Conservation (phyloP, 2,888 invertebrate species). For the Andricus quercusramuli region DNA sequence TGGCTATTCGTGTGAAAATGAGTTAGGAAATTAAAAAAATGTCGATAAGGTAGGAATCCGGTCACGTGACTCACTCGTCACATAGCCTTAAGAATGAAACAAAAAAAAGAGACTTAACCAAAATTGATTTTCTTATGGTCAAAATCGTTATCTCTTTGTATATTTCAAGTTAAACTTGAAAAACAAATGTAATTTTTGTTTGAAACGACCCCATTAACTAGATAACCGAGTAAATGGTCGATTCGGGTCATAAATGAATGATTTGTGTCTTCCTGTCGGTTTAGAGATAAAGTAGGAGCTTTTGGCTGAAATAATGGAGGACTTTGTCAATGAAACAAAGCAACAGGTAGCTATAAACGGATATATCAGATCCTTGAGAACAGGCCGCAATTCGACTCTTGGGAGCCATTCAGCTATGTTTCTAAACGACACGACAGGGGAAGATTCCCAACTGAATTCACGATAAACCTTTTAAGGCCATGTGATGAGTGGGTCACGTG, state of each 20-base stretch:
- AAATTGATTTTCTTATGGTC: too few species aligned
- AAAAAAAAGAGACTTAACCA: too few species aligned
- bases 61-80: too few species aligned
- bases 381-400: constrained; percentile 27
- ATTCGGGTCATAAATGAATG: background rate
- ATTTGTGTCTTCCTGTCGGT: background rate
- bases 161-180: too few species aligned
- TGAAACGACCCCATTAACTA: background rate
- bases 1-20: too few species aligned
- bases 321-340: constrained; percentile 34
- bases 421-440: background rate
- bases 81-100: too few species aligned
- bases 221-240: background rate
- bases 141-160: too few species aligned
- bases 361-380: constrained; percentile 36
- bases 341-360: constrained; percentile 34
- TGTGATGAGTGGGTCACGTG: too few species aligned
- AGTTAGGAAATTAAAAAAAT: too few species aligned
- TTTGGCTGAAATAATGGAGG: constrained; percentile 19
- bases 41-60: too few species aligned
- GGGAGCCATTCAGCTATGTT: constrained; percentile 19
- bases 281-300: background rate
- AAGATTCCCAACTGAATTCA: background rate
- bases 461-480: background rate
- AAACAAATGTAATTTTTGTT: too few species aligned